Conservation (phyloP, 1,140 invertebrate species). For the Pteromalus puparum region DNA sequence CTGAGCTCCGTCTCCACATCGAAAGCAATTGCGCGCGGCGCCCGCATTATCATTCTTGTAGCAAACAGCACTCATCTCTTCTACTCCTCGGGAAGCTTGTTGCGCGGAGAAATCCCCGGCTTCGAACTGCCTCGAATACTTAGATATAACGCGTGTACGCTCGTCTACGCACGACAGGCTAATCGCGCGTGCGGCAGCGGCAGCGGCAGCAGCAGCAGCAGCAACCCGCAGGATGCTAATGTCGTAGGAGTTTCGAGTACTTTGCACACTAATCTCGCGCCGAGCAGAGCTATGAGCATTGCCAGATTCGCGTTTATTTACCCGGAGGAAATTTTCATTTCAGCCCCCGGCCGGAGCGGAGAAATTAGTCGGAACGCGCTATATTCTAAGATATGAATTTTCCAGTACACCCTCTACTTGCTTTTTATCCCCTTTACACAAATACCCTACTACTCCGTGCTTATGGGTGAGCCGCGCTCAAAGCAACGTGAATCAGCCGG, state of each 20-base stretch:
- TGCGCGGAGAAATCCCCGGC: neutral
- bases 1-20: neutral
- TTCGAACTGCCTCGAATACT: neutral
- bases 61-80: conserved; percentile 59
- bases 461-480: neutral
- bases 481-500: neutral
- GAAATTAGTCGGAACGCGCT: conserved; percentile 4
- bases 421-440: neutral
- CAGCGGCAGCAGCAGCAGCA: conserved; percentile 15
- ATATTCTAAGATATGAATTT: conserved; percentile 37
- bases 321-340: conserved; percentile 25
- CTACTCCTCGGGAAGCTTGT: neutral
- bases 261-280: conserved; percentile 62
- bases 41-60: conserved; percentile 70
- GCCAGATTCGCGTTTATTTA: conserved; percentile 29
- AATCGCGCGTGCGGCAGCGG: conserved; percentile 5
- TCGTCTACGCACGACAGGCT: neutral
- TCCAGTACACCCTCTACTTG: neutral
- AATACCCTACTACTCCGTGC: neutral
- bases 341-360: neutral
- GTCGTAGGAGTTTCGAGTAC: conserved; percentile 62
- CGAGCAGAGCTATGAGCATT: neutral
- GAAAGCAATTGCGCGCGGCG: conserved; percentile 24
- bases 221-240: conserved; percentile 55
- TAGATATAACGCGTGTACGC: neutral